Percentiles rank a stretch among this genome's conserved stretches.
phyloP scores from a whole-genome alignment of 2,797 vertebrate genomes.

The Mormyrops boulengeri region DNA sequence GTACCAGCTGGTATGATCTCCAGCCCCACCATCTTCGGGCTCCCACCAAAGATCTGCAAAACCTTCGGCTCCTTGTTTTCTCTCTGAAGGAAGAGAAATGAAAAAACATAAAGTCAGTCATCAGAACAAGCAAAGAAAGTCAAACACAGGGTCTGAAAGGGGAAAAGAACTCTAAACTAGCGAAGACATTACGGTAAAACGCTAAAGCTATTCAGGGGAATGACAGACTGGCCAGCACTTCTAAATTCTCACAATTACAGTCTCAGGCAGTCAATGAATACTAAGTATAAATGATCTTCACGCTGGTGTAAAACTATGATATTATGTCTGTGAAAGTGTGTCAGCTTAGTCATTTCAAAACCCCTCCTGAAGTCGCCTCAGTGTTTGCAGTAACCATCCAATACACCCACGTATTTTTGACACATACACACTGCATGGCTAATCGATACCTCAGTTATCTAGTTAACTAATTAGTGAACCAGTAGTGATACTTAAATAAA shows the following conservation, averaged over 20 bases:
- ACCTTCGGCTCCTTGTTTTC: slow-evolving; percentile 88
- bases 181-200: background rate
- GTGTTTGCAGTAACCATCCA: background rate
- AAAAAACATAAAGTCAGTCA: background rate
- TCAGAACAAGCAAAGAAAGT: background rate
- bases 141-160: background rate
- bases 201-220: background rate
- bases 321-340: background rate
- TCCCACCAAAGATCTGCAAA: slow-evolving; percentile 80
- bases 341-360: background rate
- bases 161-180: background rate
- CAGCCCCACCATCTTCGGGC: slow-evolving; percentile 84
- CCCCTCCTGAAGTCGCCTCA: background rate
- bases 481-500: background rate
- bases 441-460: background rate
- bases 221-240: background rate
- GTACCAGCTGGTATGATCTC: slow-evolving; percentile 67
- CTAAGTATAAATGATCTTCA: background rate
- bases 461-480: background rate
- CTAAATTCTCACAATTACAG: background rate
- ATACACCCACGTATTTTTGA: background rate
- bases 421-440: background rate
- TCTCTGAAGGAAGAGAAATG: slow-evolving; percentile 47
- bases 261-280: background rate
- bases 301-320: background rate